Percentiles rank a stretch among this genome's conserved stretches.
Evolutionary conservation across 2,888 invertebrate genomes (phyloP).

Genomic region (Danaus chrysippus): DNA sequence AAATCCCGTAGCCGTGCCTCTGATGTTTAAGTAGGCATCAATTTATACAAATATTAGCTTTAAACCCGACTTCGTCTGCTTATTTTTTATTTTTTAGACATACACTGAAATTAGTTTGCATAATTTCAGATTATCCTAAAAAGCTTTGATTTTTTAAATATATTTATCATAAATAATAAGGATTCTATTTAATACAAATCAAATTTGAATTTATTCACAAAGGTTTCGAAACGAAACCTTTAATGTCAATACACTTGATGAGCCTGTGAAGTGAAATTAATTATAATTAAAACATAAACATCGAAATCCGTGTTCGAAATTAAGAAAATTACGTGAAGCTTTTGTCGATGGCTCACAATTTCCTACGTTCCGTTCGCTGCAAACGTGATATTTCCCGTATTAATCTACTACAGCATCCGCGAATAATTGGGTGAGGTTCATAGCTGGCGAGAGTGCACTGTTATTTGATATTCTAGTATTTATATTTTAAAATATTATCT

Average conservation of each 20-base stretch:
- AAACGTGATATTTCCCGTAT: constrained; percentile 35
- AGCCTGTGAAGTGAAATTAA: background rate
- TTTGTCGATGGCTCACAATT: constrained; percentile 29
- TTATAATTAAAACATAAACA: background rate
- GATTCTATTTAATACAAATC: no score
- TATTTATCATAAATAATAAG: no score
- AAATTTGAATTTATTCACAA: no score
- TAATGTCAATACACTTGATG: no score
- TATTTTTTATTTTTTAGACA: no score
- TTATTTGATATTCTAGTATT: background rate
- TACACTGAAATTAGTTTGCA: no score
- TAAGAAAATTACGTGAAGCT: background rate
- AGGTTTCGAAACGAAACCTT: no score
- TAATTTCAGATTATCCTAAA: no score
- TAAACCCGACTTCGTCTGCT: no score
- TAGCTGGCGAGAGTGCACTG: constrained; percentile 3
- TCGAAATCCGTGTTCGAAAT: background rate
- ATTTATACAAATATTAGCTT: no score
- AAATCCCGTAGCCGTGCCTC: background rate
- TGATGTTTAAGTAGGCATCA: background rate
- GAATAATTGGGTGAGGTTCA: constrained; percentile 42
- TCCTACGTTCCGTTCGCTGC: constrained; percentile 31
- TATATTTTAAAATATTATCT: background rate
- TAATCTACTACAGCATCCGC: constrained; percentile 34
- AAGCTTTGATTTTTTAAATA: no score